Percentiles rank a stretch among this genome's conserved stretches.
phyloP scores from a whole-genome alignment of 2,113 vertebrate genomes.

The Tetraodon nigroviridis region DNA sequence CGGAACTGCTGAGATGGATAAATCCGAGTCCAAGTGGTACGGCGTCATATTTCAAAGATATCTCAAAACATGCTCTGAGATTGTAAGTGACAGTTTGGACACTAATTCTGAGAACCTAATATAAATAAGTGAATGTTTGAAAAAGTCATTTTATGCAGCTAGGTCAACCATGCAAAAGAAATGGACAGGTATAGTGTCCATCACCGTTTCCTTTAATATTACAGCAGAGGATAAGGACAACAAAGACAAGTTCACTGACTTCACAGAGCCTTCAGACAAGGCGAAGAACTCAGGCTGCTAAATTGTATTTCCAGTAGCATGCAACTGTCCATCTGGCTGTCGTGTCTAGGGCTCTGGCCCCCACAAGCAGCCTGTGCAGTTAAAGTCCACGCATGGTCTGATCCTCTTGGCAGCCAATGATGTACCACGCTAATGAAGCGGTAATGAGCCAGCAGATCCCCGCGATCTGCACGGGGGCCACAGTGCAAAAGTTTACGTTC shows the following conservation, averaged over 20 bases:
- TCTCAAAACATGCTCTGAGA: conserved; percentile 59
- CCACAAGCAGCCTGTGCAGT: conserved; percentile 50
- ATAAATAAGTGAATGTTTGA: conserved; percentile 47
- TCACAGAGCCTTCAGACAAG: conserved; percentile 1
- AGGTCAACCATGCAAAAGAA: conserved; percentile 56
- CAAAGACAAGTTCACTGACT: conserved; percentile 12
- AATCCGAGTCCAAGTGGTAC: conserved; percentile 61
- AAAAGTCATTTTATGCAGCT: conserved; percentile 44
- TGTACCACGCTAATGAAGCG: conserved; percentile 68
- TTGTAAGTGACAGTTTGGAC: conserved; percentile 74
- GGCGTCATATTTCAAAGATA: conserved; percentile 67
- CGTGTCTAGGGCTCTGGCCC: conserved; percentile 42
- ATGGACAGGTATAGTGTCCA: conserved; percentile 53
- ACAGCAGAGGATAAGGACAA: neutral
- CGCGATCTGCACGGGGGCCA: conserved; percentile 65
- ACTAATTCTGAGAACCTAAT: conserved; percentile 57
- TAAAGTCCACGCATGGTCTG: conserved; percentile 48
- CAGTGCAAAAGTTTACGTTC: conserved; percentile 81
- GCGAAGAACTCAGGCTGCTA: conserved; percentile 9
- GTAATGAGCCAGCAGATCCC: conserved; percentile 68
- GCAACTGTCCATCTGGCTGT: conserved; percentile 50
- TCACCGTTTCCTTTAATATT: conserved; percentile 16
- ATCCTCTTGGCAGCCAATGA: conserved; percentile 62
- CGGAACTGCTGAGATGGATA: conserved; percentile 61
- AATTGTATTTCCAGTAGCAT: conserved; percentile 32